These are phyloP conservation scores for Andrena flavipes DNA, from an alignment of 2,888 invertebrate genomes.

Conservation along the genomic window DNA sequence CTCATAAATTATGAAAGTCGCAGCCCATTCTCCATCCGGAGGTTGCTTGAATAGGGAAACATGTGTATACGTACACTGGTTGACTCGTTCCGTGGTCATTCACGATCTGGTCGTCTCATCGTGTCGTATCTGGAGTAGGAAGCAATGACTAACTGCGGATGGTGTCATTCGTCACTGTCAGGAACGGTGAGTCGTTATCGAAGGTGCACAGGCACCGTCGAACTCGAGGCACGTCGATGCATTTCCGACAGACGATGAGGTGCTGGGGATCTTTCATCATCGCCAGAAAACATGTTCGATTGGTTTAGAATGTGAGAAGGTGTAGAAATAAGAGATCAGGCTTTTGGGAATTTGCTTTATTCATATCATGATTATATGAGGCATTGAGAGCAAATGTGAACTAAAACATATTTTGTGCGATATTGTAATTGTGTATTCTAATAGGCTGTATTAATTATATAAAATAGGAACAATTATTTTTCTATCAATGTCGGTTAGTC, in stretches of 20 bases:
- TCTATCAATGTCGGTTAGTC: too few relatives aligned
- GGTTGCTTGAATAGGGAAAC: not conserved
- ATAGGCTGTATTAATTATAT: too few relatives aligned
- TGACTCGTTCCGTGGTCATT: not conserved
- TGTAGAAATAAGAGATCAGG: too few relatives aligned
- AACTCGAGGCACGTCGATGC: not conserved
- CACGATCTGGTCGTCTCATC: not conserved
- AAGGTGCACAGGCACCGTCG: not conserved
- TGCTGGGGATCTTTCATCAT: not conserved
- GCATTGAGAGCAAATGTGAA: too few relatives aligned
- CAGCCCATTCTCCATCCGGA: not conserved
- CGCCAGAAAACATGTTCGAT: too few relatives aligned
- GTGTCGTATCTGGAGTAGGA: not conserved
- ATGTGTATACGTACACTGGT: not conserved
- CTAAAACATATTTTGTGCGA: too few relatives aligned
- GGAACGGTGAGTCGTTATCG: not conserved
- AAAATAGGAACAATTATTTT: too few relatives aligned
- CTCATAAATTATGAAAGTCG: constrained; percentile 6
- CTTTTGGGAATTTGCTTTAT: too few relatives aligned
- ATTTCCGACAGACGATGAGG: constrained; percentile 7
- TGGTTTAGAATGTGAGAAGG: not conserved
- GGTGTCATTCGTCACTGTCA: constrained; percentile 54
- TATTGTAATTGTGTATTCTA: too few relatives aligned
- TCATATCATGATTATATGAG: too few relatives aligned
- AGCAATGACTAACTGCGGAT: constrained; percentile 9